Evolutionary conservation across 2,797 vertebrate genomes (phyloP), one percentile per base, ranked within the genome.

Genomic region (Melanotaenia maccullochi): DNA sequence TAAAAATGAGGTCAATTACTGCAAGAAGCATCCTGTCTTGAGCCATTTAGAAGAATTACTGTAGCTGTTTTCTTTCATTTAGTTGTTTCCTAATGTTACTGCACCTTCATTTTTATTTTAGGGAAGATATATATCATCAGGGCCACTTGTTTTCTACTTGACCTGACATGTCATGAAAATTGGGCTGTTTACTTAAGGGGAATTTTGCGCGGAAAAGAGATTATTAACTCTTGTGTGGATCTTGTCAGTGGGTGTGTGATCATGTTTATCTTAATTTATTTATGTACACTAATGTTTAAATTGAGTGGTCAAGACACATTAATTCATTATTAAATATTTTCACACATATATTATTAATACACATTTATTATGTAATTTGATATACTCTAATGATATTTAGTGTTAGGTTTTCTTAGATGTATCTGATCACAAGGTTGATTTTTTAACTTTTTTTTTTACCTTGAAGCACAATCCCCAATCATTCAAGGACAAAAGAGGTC

Each of bases 101-200:
- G 8, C 47, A 65, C 78, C 62, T 74, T 81, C 69, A 13, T 71
- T 78, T 55, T 81, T 77, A 63, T 71, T 79, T 65, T 42, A 47
- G 74, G 40, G 47, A 60, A 79, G 72, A 74, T 72, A 67, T 80
- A 78, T 77, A 83, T 86, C 71, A 90, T 87, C 73, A 85, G 70
- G 22, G 40, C 82, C 82, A 79, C 87, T 90, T 91, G 79, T 89
- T 92, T 90, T 86, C 85, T 83, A 84, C 87, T 93, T 92, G 91
- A 93, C 90, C 89, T 92, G 92, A 90, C 90, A 91, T 93, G 81
- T 89, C 77, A 83, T 82, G 68, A 86, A 90, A 91, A 89, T 86
- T 68, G 79, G 80, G 75, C 76, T 89, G 87, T 92, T 90, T 88
- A 81, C 74, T 86, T 61, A 83, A 79, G 75, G 72, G 87, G 82